A percentile compares a stretch with the other conserved stretches of the same genome.
Conservation (phyloP, 2,113 vertebrate genomes). For the Tricholaema leucomelas region DNA sequence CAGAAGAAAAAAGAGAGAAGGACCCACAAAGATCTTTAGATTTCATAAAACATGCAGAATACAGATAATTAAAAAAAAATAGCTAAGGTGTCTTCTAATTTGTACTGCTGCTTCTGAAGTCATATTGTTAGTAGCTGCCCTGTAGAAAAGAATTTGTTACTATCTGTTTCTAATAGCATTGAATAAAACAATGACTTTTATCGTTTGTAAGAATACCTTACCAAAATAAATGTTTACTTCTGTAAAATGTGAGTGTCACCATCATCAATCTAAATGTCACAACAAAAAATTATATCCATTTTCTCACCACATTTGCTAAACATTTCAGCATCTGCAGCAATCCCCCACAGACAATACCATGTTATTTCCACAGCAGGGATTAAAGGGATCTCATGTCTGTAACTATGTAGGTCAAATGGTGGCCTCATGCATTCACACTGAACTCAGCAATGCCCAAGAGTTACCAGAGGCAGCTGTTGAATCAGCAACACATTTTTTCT, state of each 20-base stretch:
- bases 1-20: neutral
- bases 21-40: neutral
- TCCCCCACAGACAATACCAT: neutral
- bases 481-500: neutral
- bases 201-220: neutral
- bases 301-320: neutral
- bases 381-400: neutral
- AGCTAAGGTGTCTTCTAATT: neutral
- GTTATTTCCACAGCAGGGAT: neutral
- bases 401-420: constrained; percentile 10
- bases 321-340: neutral
- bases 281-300: neutral
- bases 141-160: neutral
- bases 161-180: neutral
- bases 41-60: neutral
- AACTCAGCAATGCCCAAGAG: neutral
- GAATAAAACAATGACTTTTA: neutral
- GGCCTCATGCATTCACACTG: neutral
- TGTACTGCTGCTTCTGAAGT: neutral
- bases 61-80: neutral
- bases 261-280: neutral
- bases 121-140: neutral
- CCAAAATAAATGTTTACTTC: neutral
- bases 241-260: neutral
- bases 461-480: neutral